Evolutionary conservation across 1,140 invertebrate species (phyloP), one percentile per base, ranked within the genome.

Genomic region (Drosophila yakuba): DNA sequence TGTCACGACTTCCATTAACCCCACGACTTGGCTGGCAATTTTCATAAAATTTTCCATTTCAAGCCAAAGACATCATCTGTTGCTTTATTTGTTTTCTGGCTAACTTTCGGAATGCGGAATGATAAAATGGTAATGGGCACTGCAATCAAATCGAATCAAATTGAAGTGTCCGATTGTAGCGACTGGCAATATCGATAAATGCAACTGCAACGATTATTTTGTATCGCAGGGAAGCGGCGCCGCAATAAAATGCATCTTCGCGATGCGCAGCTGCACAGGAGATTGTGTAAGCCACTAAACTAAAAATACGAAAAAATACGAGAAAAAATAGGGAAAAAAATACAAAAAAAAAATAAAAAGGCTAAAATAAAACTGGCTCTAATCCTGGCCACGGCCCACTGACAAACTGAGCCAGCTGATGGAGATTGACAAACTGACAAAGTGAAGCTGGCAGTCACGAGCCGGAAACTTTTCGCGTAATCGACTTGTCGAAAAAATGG

Each of bases 391-490:
- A 45, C 57, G 67, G 80, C 58, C 68, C 55, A 61, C 79, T 56
- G 75, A 36, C 75, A 72, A 72, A 74, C 75, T 67, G 52, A 43
- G 56, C 48, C 52, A 72, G 52, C 67, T 69, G 64, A 71, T 48
- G 52, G 43, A 48, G 58, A 51, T 57, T 69, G 75, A 69, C 71
- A 69, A 51, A 57, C 72, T 62, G 43, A 62, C 66, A 72, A 71
- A 71, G 44, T 67, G 60, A 57, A 67, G 73, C 73, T 71, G 45
- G 77, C 73, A 86, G 48, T 66, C 61, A 74, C 83, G 64, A 78
- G 76, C 74, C 71, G 82, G 78, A 78, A 82, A 88, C 69, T 72
- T 86, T 86, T 68, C 48, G 78, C 62, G 68, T 78, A 80, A 63
- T 63, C 61, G 67, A 41, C 51, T 50, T 48, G 44, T 69, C 43